Base-by-base conservation (phyloP, 2,888 invertebrate genomes). In the Octodonta nipae region DNA sequence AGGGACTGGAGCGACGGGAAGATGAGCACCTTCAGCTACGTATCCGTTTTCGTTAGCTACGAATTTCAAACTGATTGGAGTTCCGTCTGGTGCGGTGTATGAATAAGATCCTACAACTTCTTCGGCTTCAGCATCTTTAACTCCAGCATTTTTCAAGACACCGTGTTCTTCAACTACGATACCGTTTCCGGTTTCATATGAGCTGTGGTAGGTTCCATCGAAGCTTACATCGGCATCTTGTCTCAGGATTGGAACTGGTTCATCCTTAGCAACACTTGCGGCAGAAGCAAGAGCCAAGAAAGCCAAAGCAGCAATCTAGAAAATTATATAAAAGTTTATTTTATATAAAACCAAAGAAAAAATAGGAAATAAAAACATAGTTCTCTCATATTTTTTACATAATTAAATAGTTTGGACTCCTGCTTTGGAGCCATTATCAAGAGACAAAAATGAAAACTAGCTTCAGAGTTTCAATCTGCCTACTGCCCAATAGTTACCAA, bases 1-100 rank as follows among this genome's bases (percentile, higher is more conserved):
- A 15, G 78, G 67, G 33, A 79, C 78, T 24, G 77, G 79, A 15
- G 78, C 67, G 1, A 72, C 73, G 16, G 67, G 67, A 35, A 67
- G 43, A 49, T 68, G 64, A n/a, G 58, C 63, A 22, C 66, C 67
- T 46, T 57, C 49, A 3, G 67, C 65, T 51, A 65, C 65, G 62
- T 66, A 73, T 30, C 73, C 73, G 44, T 71, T 71, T 41, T 74
- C 72, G 41, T 73, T 71, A 35, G 72, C 71, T n/a, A 67, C 63
- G 53, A 67, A 73, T 17, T 41, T 32, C 3, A 51, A 3, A 17
- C 40, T 40, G 20, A 49, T 48, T 7, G 47, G 50, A 8, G 46
- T 58, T n/a, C 79, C 79, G 42, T 78, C 76, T n/a, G 73, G 73
- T 11, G 72, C 67, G 8, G 63, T 65, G 59, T 64, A 71, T 17